Evolutionary conservation across 2,113 vertebrate species (phyloP), one percentile per base, ranked within the genome.

Genomic region (Equus przewalskii): DNA sequence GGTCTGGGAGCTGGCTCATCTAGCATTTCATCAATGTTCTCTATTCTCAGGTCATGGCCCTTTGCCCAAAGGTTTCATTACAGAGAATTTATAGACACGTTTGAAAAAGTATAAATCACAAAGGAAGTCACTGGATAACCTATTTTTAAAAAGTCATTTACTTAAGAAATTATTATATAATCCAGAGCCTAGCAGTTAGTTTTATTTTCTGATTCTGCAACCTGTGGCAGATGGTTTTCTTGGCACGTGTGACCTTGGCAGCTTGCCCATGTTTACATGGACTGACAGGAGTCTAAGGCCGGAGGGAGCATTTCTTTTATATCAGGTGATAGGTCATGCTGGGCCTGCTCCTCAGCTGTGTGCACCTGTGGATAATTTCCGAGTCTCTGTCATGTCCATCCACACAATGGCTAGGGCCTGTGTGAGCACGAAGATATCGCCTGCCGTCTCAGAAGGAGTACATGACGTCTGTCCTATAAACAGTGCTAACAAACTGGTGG

Each of bases 121-220:
- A 87, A 83, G 13, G 65, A 94, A 81, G 24, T 91, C 51, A 54
- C 3, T 75, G 13, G 51, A 54, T n/a, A 96, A 90, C 0, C 56
- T 58, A 72, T 51, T 89, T 95, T 92, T 69, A 33, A 80, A n/a
- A 95, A 92, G 41, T 65, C 18, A 70, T 76, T 92, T 97, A 80
- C 81, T 91, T 91, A 82, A 62, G 73, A 93, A 84, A 86, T 88
- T 81, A 98, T 94, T 80, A 78, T 18, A 65, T 56, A 96, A 83
- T 70, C 64, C 28, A 95, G 44, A 81, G 64, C 41, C 69, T 36
- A 73, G 15, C 58, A 73, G 44, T 82, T 41, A 22, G 41, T 90
- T 97, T 94, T 97, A 84, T 81, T 86, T 94, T 90, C 92, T 72
- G 69, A 96, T 87, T 97, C 82, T 86, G 65, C 83, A 97, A 92